These are phyloP conservation scores for Tichodroma muraria DNA, from an alignment of 2,113 vertebrate genomes.

Conservation along the genomic window DNA sequence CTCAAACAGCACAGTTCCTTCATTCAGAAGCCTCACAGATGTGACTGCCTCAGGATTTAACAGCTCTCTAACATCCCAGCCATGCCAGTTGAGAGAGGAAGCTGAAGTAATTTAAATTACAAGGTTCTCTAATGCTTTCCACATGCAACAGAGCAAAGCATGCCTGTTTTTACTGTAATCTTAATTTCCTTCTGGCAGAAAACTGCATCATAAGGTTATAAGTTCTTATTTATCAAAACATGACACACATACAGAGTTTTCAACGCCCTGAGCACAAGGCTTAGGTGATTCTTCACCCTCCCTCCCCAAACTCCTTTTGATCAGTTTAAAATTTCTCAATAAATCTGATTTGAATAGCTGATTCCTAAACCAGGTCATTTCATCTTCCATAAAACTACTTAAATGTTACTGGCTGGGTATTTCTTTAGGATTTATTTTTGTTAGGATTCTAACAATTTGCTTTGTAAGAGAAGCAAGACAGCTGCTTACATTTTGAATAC, in stretches of 20 bases:
- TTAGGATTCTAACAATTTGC: neutral
- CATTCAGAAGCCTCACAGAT: neutral
- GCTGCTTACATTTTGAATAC: neutral
- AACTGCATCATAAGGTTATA: neutral
- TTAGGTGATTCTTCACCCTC: neutral
- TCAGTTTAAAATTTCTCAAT: neutral
- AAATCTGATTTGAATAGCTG: neutral
- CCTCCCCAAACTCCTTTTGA: neutral
- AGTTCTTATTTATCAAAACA: neutral
- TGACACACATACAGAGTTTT: neutral
- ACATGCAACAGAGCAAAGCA: neutral
- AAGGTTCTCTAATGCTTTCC: neutral
- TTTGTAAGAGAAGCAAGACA: neutral
- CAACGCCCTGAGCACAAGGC: neutral
- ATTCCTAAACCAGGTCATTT: neutral
- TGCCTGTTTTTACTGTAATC: neutral
- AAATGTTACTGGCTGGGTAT: neutral
- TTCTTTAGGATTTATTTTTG: neutral
- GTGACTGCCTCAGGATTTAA: neutral
- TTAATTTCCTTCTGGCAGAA: conserved; percentile 10
- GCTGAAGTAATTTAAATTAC: neutral
- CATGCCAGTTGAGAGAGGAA: neutral
- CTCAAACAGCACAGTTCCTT: neutral
- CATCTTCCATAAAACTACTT: neutral
- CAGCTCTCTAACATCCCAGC: neutral